Evolutionary conservation across 2,888 invertebrate species (phyloP).

Genomic region (Tricholauxania praeusta): DNA sequence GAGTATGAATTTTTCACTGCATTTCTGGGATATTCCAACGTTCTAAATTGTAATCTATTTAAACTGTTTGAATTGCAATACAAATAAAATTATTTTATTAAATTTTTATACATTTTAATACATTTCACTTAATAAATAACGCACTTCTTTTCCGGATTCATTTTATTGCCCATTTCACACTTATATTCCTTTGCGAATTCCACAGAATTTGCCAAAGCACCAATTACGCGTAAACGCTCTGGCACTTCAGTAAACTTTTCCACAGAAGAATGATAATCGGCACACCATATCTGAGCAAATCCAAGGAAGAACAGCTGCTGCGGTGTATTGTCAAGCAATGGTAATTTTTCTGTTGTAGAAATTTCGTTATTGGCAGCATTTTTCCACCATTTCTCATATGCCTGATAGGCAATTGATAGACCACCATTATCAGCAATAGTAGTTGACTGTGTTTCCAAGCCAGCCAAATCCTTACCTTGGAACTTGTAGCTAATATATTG

Average conservation of each 20-base stretch:
- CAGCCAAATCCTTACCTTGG: slow-evolving; percentile 50
- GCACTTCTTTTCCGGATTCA: slow-evolving; percentile 62
- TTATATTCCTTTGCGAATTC: slow-evolving; percentile 57
- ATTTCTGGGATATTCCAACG: too few species aligned
- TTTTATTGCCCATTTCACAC: slow-evolving; percentile 54
- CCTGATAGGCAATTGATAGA: slow-evolving; percentile 59
- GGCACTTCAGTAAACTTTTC: slow-evolving; percentile 56
- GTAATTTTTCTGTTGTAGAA: slow-evolving; percentile 53
- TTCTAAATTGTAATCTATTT: too few species aligned
- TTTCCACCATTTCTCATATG: slow-evolving; percentile 60
- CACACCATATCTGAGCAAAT: slow-evolving; percentile 62
- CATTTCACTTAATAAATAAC: slow-evolving; percentile 52
- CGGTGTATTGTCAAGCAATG: slow-evolving; percentile 55
- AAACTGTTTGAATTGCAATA: not conserved
- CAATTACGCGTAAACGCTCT: slow-evolving; percentile 58
- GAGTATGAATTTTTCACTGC: too few species aligned
- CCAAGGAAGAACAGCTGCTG: slow-evolving; percentile 61
- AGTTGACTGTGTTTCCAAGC: slow-evolving; percentile 50
- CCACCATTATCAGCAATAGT: slow-evolving; percentile 62
- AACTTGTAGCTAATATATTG: slow-evolving; percentile 57
- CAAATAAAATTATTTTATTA: slow-evolving; percentile 1
- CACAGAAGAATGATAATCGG: slow-evolving; percentile 53
- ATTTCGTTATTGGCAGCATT: slow-evolving; percentile 54
- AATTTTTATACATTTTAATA: not conserved
- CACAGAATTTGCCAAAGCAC: slow-evolving; percentile 58